Conservation (phyloP, 2,888 invertebrate species). For the Spatulosminthurus flaviceps region DNA sequence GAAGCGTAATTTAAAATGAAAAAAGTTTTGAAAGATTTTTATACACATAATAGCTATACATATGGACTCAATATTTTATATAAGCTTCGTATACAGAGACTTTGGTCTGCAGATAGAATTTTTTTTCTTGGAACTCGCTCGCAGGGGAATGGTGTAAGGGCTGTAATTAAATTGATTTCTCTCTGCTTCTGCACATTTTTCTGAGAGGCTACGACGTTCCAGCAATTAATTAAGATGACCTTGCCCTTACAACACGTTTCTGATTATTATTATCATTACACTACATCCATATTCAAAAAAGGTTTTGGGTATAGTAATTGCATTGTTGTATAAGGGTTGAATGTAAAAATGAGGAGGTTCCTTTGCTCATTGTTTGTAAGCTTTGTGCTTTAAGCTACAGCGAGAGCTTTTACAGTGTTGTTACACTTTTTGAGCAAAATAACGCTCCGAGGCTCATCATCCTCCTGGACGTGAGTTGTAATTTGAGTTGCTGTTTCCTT, state of each 20-base stretch:
- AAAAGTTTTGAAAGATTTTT: no score
- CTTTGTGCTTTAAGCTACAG: no score
- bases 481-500: slow-evolving; percentile 26
- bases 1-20: no score
- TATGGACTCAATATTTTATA: no score
- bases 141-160: not conserved
- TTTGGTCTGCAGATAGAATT: no score
- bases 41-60: no score
- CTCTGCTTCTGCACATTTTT: slow-evolving; percentile 21
- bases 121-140: not conserved
- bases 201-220: not conserved
- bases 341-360: not conserved
- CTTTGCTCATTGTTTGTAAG: no score
- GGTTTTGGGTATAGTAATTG: not conserved
- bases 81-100: no score
- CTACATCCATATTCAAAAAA: no score
- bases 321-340: not conserved
- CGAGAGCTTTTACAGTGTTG: no score
- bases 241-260: not conserved
- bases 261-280: slow-evolving; percentile 3
- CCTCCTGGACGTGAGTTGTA: slow-evolving; percentile 12
- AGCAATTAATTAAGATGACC: not conserved
- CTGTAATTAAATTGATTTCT: not conserved
- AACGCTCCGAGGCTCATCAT: slow-evolving; percentile 16
- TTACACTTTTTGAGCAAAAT: not conserved